Base-by-base conservation (phyloP, 2,113 vertebrate species). In the Hystrix brachyura region DNA sequence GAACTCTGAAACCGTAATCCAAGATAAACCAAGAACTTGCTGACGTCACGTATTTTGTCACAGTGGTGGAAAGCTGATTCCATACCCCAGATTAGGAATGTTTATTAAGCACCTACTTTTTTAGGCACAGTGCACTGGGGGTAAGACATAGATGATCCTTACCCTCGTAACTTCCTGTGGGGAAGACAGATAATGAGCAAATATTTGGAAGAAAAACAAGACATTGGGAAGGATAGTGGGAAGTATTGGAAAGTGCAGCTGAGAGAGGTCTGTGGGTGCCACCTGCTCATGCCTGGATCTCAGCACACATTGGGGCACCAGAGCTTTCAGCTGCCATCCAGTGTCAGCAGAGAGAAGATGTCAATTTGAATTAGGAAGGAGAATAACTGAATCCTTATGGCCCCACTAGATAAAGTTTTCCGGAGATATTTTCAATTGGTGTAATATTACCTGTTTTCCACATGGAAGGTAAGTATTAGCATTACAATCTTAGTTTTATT, bases 281-380 rank as follows among this genome's bases (percentile, higher is more conserved):
- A 4, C 15, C 3, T 18, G 4, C 14, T 34, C 4, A 18, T 5
- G 46, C 13, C 60, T 15, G 27, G 76, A 23, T 12, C 1, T 0
- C 0, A n/a, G 32, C 1, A 7, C 1, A 34, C 13, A 3, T 23
- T 32, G 23, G 7, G 1, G 0, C 9, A 7, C 1, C 2, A 15
- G 1, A 86, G 9, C 55, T 84, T 55, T 12, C 12, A 48, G 46
- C 12, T 34, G 10, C 5, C 21, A 29, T 12, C 53, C 62, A 1
- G 5, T 23, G 9, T 23, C 53, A 65, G 81, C 9, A 5, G 59
- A 51, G 0, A 48, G 7, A 7, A 18, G 25, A 65, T 43, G 27
- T 57, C 82, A 23, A 29, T 51, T 27, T 51, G 15, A 72, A 74
- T 12, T 5, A 69, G 65, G 13, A 69, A 85, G 38, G 79, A 69